A percentile compares a stretch with the other conserved stretches of the same genome.
Conservation (phyloP, 2,113 vertebrate genomes). For the Trichechus manatus region DNA sequence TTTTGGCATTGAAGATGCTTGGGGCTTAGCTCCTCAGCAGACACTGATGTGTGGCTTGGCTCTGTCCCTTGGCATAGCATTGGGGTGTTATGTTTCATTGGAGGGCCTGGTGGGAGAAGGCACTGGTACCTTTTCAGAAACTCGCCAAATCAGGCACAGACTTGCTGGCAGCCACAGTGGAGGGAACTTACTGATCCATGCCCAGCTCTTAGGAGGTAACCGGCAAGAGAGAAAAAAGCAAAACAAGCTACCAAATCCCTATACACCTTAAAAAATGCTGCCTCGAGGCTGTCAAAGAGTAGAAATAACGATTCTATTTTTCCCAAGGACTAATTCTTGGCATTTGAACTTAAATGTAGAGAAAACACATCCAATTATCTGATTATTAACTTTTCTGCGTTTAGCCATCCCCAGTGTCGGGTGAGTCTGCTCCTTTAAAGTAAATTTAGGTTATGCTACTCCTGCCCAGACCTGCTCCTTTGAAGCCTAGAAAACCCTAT, state of each 20-base stretch:
- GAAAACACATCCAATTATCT: constrained; percentile 48
- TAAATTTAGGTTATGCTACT: neutral
- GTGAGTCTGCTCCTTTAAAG: constrained; percentile 34
- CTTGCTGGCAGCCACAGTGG: constrained; percentile 71
- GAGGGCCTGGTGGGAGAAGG: constrained; percentile 84
- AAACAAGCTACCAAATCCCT: constrained; percentile 74
- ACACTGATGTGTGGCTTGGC: constrained; percentile 47
- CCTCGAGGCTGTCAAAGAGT: constrained; percentile 59
- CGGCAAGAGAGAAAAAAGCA: constrained; percentile 68
- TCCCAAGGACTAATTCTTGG: constrained; percentile 22
- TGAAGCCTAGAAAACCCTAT: neutral
- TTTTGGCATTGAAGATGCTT: constrained; percentile 38
- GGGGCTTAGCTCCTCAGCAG: neutral
- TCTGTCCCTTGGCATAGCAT: neutral
- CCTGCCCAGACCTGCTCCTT: neutral
- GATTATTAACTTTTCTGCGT: constrained; percentile 16
- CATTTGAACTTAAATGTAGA: constrained; percentile 34
- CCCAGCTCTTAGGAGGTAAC: constrained; percentile 72
- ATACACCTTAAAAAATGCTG: constrained; percentile 71
- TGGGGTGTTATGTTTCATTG: constrained; percentile 70
- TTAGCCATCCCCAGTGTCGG: neutral
- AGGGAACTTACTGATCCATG: constrained; percentile 56
- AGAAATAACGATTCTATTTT: constrained; percentile 65
- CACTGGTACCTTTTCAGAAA: constrained; percentile 85
- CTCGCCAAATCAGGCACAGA: constrained; percentile 78